Evolutionary conservation across 2,113 vertebrate genomes (phyloP), one percentile per base, ranked within the genome.

Genomic region (Clinocottus analis): DNA sequence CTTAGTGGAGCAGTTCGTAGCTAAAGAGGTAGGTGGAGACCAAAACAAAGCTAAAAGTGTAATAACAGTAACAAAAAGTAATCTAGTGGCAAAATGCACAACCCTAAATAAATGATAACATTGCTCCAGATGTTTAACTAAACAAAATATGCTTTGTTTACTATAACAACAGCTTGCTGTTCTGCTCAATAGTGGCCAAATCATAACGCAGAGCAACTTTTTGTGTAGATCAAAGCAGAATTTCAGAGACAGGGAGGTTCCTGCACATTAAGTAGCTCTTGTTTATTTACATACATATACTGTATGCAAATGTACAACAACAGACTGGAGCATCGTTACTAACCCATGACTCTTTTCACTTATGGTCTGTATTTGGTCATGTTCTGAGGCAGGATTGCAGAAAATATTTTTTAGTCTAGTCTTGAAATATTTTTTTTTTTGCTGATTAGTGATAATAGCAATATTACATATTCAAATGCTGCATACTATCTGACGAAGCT

Each of bases 271-370:
- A 29, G 63, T 33, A 67, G 37, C 17, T 75, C 39, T 27, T 66
- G 16, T 85, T 59, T 25, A 77, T 88, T 87, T 86, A 62, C 66
- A 79, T 88, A 41, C 19, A 75, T 65, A 62, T 43, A 21, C 35
- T 62, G 29, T 47, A 77, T 85, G 79, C 12, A 85, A 83, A 85
- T 53, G 31, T 39, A 29, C 12, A 29, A 41, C 51, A 49, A 84
- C 59, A 67, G 45, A 68, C 72, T n/a, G n/a, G 2, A n/a, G 7
- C 23, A 59, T 19, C 72, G 27, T 47, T 12, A 13, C 23, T 10
- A 16, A 1, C 2, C 31, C 37, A 31, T 39, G n/a, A 41, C 23
- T 33, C 33, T n/a, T 5, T 75, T 45, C 25, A 33, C 11, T 49
- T 9, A 10, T 2, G 49, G 10, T 69, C 12, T 41, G 3, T 53